A percentile compares a stretch with the other conserved stretches of the same genome.
phyloP scores from a whole-genome alignment of 2,888 invertebrate species.

The Troides helena region DNA sequence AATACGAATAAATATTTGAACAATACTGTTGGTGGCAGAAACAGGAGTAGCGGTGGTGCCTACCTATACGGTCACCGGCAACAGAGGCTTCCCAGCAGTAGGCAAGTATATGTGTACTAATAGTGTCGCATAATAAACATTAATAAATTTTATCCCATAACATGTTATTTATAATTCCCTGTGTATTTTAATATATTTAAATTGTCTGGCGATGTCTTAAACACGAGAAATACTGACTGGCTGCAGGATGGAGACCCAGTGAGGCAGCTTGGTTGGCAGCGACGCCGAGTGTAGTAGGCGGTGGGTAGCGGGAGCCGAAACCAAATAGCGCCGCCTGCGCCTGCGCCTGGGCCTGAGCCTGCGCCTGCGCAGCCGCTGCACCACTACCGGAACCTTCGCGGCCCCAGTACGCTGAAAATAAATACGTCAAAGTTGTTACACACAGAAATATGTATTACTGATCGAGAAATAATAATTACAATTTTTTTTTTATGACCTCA shows the following conservation, averaged over 20 bases:
- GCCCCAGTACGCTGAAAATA: constrained; percentile 89
- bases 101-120: too few relatives aligned
- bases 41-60: too few relatives aligned
- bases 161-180: not conserved
- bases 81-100: too few relatives aligned
- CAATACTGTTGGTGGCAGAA: too few relatives aligned
- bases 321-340: constrained; percentile 74
- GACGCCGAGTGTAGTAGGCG: constrained; percentile 88
- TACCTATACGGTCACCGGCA: too few relatives aligned
- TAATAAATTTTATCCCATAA: too few relatives aligned
- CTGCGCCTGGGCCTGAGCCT: constrained; percentile 75
- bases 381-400: constrained; percentile 70
- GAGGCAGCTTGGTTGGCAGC: constrained; percentile 93
- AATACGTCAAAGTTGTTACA: constrained; percentile 1
- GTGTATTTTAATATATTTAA: not conserved
- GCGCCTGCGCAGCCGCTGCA: constrained; percentile 62
- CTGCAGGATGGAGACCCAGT: constrained; percentile 87
- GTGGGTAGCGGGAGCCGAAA: constrained; percentile 73
- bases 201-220: not conserved
- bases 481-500: too few relatives aligned
- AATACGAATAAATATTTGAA: too few relatives aligned
- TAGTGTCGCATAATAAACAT: too few relatives aligned
- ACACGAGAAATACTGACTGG: constrained; percentile 78
- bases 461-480: not conserved
- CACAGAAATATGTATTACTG: not conserved